A percentile compares a stretch with the other conserved stretches of the same genome.
These are phyloP conservation scores for Lamellibrachia satsuma DNA, from an alignment of 2,888 invertebrate genomes.

Conservation along the genomic window DNA sequence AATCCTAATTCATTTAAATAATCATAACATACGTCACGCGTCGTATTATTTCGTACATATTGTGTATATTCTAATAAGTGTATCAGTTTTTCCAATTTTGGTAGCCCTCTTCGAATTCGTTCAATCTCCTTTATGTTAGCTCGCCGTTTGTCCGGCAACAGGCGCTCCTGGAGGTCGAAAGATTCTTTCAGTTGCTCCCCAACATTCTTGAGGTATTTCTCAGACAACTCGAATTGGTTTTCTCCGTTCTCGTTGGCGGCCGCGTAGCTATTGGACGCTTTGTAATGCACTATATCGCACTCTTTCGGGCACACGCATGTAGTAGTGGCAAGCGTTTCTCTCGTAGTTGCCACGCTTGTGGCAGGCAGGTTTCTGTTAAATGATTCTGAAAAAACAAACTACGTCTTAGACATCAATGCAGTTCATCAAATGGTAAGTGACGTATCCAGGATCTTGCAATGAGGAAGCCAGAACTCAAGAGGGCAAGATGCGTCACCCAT, in stretches of 20 bases:
- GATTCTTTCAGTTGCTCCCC: neutral
- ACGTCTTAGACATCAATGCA: too few species aligned
- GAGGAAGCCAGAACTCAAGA: too few species aligned
- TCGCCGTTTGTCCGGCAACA: neutral
- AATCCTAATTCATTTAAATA: neutral
- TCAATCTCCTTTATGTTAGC: neutral
- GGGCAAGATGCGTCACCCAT: too few species aligned
- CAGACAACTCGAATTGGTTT: neutral
- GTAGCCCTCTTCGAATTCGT: neutral
- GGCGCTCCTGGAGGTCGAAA: neutral
- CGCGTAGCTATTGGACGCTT: neutral
- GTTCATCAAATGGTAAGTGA: too few species aligned
- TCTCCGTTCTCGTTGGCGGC: neutral
- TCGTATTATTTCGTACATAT: neutral
- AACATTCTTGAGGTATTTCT: neutral
- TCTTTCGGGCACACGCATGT: neutral
- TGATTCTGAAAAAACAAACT: too few species aligned
- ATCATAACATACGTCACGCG: neutral
- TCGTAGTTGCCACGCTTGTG: too few species aligned
- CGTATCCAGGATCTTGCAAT: too few species aligned
- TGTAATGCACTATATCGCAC: neutral
- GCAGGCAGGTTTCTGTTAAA: too few species aligned
- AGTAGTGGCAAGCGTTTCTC: too few species aligned
- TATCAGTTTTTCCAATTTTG: neutral
- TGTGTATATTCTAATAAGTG: neutral